Percentiles rank a stretch among this genome's conserved stretches.
Conservation (phyloP, 2,888 invertebrate species). For the Platycnemis pennipes region DNA sequence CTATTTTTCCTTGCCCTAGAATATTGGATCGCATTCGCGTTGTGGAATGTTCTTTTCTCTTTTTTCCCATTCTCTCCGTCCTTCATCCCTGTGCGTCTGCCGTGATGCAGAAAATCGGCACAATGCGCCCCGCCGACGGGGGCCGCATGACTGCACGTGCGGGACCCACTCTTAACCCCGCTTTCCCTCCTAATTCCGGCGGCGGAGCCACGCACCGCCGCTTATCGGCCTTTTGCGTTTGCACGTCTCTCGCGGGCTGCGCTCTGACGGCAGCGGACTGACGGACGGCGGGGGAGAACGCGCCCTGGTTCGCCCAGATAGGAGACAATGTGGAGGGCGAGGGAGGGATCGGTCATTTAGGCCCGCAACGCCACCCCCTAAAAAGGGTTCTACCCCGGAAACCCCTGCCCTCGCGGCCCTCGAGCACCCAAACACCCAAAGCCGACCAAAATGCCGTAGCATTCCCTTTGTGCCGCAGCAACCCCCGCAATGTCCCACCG, state of each 20-base stretch:
- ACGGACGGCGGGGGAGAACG: background rate
- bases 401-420: background rate
- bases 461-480: background rate
- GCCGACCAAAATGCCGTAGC: background rate
- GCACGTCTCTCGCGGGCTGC: background rate
- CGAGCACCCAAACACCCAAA: background rate
- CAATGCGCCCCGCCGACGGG: background rate
- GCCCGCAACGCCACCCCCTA: background rate
- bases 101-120: background rate
- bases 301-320: too few species aligned
- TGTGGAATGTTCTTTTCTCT: background rate
- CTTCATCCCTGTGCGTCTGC: background rate
- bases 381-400: background rate
- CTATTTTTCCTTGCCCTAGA: background rate
- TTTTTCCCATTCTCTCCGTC: background rate
- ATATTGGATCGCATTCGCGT: background rate
- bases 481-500: background rate
- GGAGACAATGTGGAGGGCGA: background rate
- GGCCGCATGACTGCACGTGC: background rate
- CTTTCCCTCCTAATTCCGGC: background rate
- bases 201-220: background rate
- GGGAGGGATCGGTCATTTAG: background rate
- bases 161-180: background rate
- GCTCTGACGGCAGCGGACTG: background rate
- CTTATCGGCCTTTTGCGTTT: slow-evolving; percentile 31